These are phyloP conservation scores for Sebastes flavidus DNA, from an alignment of 2,797 vertebrate genomes.

Conservation along the genomic window DNA sequence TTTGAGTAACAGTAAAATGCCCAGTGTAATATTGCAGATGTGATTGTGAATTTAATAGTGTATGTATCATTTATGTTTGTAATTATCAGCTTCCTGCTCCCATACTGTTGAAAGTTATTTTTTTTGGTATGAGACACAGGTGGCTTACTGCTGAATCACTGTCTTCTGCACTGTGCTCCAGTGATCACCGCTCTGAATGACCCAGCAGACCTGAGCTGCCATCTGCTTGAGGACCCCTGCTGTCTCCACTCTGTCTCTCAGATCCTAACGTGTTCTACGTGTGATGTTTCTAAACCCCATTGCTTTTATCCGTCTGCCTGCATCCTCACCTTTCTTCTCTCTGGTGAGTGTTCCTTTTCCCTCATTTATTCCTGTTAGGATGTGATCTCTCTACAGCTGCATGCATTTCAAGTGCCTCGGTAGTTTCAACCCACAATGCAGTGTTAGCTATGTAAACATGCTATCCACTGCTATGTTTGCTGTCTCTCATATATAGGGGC, in stretches of 20 bases:
- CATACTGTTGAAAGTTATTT: slow-evolving; percentile 7
- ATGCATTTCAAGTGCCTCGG: slow-evolving; percentile 5
- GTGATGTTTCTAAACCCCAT: slow-evolving; percentile 25
- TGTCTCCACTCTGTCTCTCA: slow-evolving; percentile 35
- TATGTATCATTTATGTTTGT: neutral
- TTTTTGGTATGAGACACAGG: slow-evolving; percentile 42
- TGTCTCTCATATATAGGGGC: slow-evolving; percentile 5
- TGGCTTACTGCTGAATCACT: slow-evolving; percentile 60
- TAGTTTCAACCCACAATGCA: slow-evolving; percentile 20
- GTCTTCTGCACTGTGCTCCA: slow-evolving; percentile 47
- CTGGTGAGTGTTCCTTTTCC: neutral
- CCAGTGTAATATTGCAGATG: neutral
- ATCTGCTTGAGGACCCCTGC: slow-evolving; percentile 59
- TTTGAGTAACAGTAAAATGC: neutral
- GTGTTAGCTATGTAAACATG: slow-evolving; percentile 24
- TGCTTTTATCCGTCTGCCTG: slow-evolving; percentile 10
- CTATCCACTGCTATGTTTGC: slow-evolving; percentile 8
- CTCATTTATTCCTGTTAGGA: slow-evolving; percentile 18
- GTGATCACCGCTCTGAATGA: slow-evolving; percentile 57
- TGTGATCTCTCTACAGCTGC: slow-evolving; percentile 3
- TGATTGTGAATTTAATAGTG: neutral
- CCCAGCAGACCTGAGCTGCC: slow-evolving; percentile 62
- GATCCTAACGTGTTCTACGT: slow-evolving; percentile 39
- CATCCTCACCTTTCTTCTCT: neutral
- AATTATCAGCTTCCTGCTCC: neutral